Conservation (phyloP, 2,113 vertebrate genomes). For the Spea bombifrons region DNA sequence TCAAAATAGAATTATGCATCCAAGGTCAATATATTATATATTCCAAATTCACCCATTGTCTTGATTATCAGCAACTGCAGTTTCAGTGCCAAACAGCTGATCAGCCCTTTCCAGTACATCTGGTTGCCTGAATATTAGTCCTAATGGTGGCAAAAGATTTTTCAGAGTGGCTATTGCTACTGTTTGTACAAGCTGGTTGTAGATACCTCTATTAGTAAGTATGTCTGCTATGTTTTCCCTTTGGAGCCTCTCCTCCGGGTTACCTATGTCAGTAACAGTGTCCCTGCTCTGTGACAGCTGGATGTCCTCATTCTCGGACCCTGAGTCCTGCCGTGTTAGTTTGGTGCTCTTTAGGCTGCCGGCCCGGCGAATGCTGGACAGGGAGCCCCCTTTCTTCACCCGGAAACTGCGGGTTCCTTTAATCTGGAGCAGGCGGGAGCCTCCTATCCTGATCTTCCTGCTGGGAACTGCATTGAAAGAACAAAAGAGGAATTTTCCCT, state of each 20-base stretch:
- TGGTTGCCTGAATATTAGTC: too few species aligned
- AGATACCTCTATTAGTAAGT: background rate
- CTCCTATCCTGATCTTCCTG: conserved; percentile 95
- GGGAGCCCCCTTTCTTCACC: conserved; percentile 94
- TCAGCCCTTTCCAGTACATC: too few species aligned
- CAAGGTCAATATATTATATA: too few species aligned
- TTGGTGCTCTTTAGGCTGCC: conserved; percentile 99
- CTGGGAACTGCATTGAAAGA: conserved; percentile 85
- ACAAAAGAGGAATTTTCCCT: conserved; percentile 76
- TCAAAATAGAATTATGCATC: too few species aligned
- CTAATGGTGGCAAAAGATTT: too few species aligned
- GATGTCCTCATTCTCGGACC: conserved; percentile 95
- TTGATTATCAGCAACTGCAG: too few species aligned
- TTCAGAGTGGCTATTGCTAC: too few species aligned
- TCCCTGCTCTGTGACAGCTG: conserved; percentile 96
- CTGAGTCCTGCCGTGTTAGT: conserved; percentile 95
- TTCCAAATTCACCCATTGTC: too few species aligned
- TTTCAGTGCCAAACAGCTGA: too few species aligned
- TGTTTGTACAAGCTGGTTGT: background rate
- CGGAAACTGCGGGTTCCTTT: conserved; percentile 98
- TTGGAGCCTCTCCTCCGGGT: conserved; percentile 66
- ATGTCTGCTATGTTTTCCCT: conserved; percentile 23
- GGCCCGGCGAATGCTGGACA: conserved; percentile 93
- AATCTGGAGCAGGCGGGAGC: conserved; percentile 95
- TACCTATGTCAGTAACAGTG: conserved; percentile 97